A percentile compares a stretch with the other conserved stretches of the same genome.
Conservation (phyloP, 2,113 vertebrate genomes). For the Pogona vitticeps region DNA sequence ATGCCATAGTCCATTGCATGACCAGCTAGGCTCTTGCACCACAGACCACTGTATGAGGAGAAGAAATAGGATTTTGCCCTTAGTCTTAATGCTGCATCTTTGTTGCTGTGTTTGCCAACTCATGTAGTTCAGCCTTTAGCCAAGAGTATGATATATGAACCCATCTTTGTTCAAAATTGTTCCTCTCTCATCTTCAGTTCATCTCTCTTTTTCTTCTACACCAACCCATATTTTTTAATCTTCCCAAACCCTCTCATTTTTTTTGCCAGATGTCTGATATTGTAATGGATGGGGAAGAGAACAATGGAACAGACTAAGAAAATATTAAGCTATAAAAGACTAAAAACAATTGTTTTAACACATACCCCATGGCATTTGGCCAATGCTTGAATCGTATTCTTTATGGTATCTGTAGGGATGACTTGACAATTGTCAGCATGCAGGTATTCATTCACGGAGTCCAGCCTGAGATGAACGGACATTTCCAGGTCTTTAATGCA, state of each 20-base stretch:
- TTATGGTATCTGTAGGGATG: conserved; percentile 96
- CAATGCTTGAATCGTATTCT: conserved; percentile 91
- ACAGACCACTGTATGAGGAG: too few relatives aligned
- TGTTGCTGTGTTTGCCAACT: too few relatives aligned
- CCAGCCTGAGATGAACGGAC: conserved; percentile 87
- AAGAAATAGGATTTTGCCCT: too few relatives aligned
- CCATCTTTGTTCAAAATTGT: background rate
- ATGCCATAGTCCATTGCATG: too few relatives aligned
- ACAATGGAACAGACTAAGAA: background rate
- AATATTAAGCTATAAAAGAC: background rate
- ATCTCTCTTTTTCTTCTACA: background rate
- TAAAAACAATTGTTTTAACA: conserved; percentile 30
- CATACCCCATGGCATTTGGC: conserved; percentile 92
- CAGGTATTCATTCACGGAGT: conserved; percentile 86
- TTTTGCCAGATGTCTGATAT: background rate
- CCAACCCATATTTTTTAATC: background rate
- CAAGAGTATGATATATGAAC: background rate
- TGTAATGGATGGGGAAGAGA: background rate
- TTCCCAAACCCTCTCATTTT: background rate
- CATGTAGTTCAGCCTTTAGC: too few relatives aligned
- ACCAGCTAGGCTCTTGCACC: too few relatives aligned
- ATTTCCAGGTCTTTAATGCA: conserved; percentile 86
- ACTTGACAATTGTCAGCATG: conserved; percentile 88
- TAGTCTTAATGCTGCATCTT: too few relatives aligned
- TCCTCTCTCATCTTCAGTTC: background rate